Percentiles rank a stretch among this genome's conserved stretches.
Evolutionary conservation across 2,888 invertebrate genomes (phyloP).

Genomic region (Cephus nigrinus): DNA sequence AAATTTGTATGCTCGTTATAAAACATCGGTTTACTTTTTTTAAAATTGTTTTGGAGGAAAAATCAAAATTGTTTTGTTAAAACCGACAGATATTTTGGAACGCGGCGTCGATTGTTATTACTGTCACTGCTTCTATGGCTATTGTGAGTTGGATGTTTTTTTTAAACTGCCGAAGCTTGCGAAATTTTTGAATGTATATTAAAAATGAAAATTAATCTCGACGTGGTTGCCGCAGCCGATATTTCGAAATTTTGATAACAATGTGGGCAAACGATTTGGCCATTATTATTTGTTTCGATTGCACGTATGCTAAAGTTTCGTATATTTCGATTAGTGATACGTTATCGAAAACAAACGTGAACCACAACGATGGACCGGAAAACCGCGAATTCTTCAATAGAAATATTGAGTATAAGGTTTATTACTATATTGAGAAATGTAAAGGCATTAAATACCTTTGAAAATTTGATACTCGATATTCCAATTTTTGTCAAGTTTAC

Average conservation of each 20-base stretch:
- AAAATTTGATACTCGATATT: neutral
- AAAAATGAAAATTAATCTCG: neutral
- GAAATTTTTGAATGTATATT: neutral
- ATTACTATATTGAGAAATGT: neutral
- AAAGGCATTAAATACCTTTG: neutral
- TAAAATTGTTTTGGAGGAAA: neutral
- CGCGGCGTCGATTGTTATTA: neutral
- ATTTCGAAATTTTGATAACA: neutral
- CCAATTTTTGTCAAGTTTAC: neutral
- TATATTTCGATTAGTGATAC: neutral
- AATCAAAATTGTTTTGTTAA: neutral
- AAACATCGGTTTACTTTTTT: neutral
- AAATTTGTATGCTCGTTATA: neutral
- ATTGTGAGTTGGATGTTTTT: neutral
- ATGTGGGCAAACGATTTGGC: neutral
- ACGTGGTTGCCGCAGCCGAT: neutral
- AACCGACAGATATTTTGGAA: neutral
- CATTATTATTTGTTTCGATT: neutral
- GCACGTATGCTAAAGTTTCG: neutral
- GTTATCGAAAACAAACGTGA: neutral
- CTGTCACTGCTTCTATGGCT: neutral
- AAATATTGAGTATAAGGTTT: neutral
- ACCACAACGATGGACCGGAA: neutral
- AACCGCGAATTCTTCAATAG: neutral
- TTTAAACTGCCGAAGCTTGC: neutral